These are phyloP conservation scores for Lithobates pipiens DNA, from an alignment of 2,797 vertebrate species.

Conservation along the genomic window DNA sequence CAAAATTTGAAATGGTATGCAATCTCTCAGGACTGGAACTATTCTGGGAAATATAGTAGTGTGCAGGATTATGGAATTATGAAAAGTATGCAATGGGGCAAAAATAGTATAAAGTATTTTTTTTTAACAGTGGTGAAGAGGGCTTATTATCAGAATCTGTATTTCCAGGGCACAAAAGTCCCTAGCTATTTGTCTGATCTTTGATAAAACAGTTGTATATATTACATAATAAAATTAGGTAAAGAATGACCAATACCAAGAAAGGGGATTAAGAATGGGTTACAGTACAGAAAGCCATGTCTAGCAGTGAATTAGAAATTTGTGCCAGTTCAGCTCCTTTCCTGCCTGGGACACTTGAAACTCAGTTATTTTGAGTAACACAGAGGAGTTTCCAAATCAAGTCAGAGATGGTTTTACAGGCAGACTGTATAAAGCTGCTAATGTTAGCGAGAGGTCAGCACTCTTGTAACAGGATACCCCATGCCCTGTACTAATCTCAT, in stretches of 20 bases:
- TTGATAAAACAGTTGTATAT: background rate
- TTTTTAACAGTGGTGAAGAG: too few relatives aligned
- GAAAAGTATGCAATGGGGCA: too few relatives aligned
- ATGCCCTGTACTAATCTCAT: slow-evolving; percentile 66
- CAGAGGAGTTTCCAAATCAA: slow-evolving; percentile 52
- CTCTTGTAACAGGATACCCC: slow-evolving; percentile 70
- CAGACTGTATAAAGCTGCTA: slow-evolving; percentile 65
- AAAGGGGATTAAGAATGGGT: background rate
- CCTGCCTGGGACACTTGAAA: slow-evolving; percentile 55
- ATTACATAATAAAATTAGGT: background rate
- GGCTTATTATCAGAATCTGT: too few relatives aligned
- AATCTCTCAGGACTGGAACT: too few relatives aligned
- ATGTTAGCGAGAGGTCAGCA: slow-evolving; percentile 64
- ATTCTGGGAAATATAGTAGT: too few relatives aligned
- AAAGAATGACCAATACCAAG: background rate
- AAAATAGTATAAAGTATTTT: too few relatives aligned
- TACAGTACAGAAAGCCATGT: background rate
- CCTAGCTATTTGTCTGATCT: too few relatives aligned
- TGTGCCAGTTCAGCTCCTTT: slow-evolving; percentile 63
- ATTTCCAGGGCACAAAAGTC: too few relatives aligned
- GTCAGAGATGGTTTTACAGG: slow-evolving; percentile 60
- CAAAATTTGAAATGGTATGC: too few relatives aligned
- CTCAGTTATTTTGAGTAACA: slow-evolving; percentile 64
- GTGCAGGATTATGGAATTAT: too few relatives aligned
- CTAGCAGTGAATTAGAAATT: slow-evolving; percentile 1